Evolutionary conservation across 2,113 vertebrate species (phyloP).

Genomic region (Callipepla squamata): DNA sequence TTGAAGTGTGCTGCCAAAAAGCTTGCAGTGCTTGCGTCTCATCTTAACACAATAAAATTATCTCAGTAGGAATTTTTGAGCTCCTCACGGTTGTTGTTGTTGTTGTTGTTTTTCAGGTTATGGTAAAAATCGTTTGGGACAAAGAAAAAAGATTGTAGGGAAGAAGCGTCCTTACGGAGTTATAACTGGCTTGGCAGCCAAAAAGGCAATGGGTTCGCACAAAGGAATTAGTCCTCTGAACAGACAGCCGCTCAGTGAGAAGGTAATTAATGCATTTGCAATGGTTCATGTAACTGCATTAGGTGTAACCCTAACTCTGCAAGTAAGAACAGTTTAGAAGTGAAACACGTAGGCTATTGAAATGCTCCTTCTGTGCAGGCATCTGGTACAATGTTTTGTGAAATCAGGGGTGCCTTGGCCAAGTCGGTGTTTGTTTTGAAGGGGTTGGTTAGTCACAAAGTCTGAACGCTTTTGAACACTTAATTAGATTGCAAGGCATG

Average conservation of each 20-base stretch:
- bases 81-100: background rate
- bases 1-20: background rate
- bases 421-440: background rate
- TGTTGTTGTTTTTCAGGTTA: conserved; percentile 64
- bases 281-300: background rate
- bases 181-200: conserved; percentile 89
- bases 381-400: background rate
- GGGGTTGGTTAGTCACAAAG: background rate
- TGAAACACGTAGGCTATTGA: background rate
- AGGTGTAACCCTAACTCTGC: background rate
- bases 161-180: conserved; percentile 87
- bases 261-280: conserved; percentile 58
- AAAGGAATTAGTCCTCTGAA: conserved; percentile 87
- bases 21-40: background rate
- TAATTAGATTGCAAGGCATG: background rate
- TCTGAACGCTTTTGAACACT: background rate
- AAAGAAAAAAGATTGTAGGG: conserved; percentile 74
- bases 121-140: conserved; percentile 78
- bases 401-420: background rate
- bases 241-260: conserved; percentile 85
- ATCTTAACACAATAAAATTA: background rate
- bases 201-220: conserved; percentile 79
- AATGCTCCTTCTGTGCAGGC: background rate
- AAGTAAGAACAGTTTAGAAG: background rate
- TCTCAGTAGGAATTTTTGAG: background rate